Base-by-base conservation (phyloP, 2,797 vertebrate genomes). In the Austrolebias charrua region DNA sequence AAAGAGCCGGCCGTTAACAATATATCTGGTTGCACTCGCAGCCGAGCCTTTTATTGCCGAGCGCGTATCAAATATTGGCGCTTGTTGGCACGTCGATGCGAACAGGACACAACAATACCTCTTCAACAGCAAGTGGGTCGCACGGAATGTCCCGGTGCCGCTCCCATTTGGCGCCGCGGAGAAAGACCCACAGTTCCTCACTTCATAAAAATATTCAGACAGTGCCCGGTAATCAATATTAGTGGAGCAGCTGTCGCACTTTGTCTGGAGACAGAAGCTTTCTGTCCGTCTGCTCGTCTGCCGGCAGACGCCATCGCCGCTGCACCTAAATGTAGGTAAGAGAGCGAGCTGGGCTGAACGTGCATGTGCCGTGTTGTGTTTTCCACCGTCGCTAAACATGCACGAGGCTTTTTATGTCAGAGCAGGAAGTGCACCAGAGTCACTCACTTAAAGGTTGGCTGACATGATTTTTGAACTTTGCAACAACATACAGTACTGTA, bases 151-250 rank as follows among this genome's bases (percentile, higher is more conserved):
- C 57, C 69, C 19, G 56, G 43, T 53, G 72, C 66, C 40, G 46
- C 59, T 83, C 65, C 52, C 62, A 70, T 78, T 75, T 38, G 89
- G 91, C 89, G 89, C 91, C 90, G 86, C 86, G 44, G 50, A 40
- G 24, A 63, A 70, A 69, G 66, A 85, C 65, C 73, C 87, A 90
- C 82, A 91, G 90, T 91, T 92, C 90, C 80, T 87, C 88, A 90
- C 89, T 92, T 88, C 82, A 82, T 92, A 88, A 92, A 86, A 86
- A 85, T 63, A 73, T 71, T 68, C 68, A 49, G 72, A 55, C 67
- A 54, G 76, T 56, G 66, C 33, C 51, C 62, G 47, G 92, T 90
- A 92, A 93, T 92, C 91, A 91, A 92, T 91, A 91, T 87, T 75
- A 65, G 69, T 48, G 55, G 78, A 84, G 87, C 92, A 93, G 91